These are phyloP conservation scores for Melanocharis versteri DNA, from an alignment of 2,113 vertebrate genomes.

Conservation along the genomic window DNA sequence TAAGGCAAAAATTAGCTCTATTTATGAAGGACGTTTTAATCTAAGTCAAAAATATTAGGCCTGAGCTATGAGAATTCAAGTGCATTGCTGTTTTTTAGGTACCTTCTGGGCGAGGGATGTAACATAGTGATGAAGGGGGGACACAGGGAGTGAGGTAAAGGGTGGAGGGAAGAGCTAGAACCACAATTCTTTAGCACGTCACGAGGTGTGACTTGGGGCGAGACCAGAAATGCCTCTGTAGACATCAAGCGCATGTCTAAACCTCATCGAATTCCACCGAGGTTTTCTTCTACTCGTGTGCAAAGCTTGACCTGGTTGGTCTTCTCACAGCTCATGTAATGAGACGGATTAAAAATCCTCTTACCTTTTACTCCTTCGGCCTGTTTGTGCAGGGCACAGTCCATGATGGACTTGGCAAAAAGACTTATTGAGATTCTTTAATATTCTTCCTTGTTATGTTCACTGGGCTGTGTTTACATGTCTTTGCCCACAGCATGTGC, in stretches of 20 bases:
- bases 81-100: background rate
- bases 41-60: background rate
- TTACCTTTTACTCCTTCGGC: background rate
- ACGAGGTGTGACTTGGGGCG: background rate
- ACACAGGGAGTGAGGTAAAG: background rate
- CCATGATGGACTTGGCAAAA: background rate
- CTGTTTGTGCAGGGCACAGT: background rate
- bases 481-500: background rate
- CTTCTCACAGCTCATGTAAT: background rate
- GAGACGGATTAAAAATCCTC: background rate
- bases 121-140: background rate
- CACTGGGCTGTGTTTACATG: background rate
- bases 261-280: background rate
- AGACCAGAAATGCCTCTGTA: background rate
- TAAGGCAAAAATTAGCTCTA: background rate
- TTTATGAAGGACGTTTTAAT: background rate
- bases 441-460: background rate
- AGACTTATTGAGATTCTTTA: background rate
- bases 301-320: background rate
- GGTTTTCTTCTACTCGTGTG: background rate
- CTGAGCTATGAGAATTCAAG: background rate
- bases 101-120: background rate
- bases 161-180: background rate
- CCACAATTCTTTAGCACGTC: background rate
- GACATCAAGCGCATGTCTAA: background rate